Conservation (phyloP, 2,888 invertebrate species). For the Sinelater perroti region DNA sequence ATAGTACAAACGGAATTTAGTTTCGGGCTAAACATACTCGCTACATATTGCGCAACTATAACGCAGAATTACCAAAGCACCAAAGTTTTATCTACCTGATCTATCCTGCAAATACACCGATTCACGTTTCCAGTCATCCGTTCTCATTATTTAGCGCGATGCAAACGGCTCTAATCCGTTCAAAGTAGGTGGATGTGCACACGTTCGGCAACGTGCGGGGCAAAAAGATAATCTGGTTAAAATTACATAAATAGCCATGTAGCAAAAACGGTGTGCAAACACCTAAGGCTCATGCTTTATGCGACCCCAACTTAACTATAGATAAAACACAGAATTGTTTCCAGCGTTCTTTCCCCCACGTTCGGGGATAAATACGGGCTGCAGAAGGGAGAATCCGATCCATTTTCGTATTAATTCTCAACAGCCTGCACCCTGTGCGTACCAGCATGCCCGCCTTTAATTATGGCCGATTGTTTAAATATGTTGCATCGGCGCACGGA, state of each 20-base stretch:
- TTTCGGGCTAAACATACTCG: no score
- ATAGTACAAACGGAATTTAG: no score
- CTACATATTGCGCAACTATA: no score
- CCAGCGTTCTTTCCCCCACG: conserved; percentile 39
- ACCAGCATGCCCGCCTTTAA: conserved; percentile 43
- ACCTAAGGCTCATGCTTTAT: conserved; percentile 46
- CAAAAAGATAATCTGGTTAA: conserved; percentile 49
- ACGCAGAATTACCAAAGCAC: no score
- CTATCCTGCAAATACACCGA: no score
- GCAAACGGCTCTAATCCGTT: not conserved
- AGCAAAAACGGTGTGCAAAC: conserved; percentile 49
- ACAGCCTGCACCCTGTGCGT: conserved; percentile 40
- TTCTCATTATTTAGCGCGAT: no score
- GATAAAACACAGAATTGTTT: conserved; percentile 43
- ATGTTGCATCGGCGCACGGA: conserved; percentile 25
- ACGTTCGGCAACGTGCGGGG: conserved; percentile 7
- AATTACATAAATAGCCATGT: conserved; percentile 47
- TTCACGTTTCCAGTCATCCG: no score
- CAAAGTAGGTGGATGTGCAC: not conserved
- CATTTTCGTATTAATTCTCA: conserved; percentile 44
- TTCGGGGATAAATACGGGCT: conserved; percentile 43
- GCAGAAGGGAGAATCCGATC: conserved; percentile 42
- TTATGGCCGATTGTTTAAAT: conserved; percentile 32
- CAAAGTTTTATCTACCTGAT: no score
- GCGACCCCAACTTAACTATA: conserved; percentile 44